Evolutionary conservation across 2,888 invertebrate species (phyloP), one percentile per base, ranked within the genome.

Genomic region (Drosophila melanosoma): DNA sequence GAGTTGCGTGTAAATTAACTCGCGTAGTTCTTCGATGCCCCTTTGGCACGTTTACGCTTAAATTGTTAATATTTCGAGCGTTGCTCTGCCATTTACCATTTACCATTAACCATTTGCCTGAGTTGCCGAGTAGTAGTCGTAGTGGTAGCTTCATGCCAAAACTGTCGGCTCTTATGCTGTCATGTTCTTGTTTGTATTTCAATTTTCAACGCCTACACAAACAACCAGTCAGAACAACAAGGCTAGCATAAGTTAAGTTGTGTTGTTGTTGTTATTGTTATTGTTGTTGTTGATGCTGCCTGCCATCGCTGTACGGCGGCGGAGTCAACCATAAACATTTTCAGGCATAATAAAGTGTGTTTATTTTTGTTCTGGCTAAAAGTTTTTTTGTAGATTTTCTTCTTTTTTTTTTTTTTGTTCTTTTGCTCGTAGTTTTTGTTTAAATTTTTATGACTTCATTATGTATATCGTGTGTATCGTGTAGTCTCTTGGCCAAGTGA

Each of bases 1-100:
- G 80, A 74, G 76, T 74, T 89, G 89, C 87, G 87, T 86, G 87
- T 69, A 86, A 86, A 89, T 86, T 89, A 89, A 85, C 89, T 85
- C 58, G 83, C 83, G 81, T 83, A 76, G 79, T 71, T 87, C 70
- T 68, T 73, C 73, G 77, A 62, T 54, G 80, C 77, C 68, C 60
- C 76, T 83, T 88, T 89, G 74, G 81, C 89, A 89, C 84, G 87
- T 81, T 85, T 87, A 67, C 76, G 75, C 73, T 83, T 89, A 89
- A 89, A 89, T 76, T 81, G 87, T 81, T 89, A 83, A 86, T 76
- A 89, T 85, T 85, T 83, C 56, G 69, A 64, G 71, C 63, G 67
- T 49, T 54, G 82, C 56, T 51, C 58, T 65, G 62, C 66, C 65
- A 58, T 68, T 68, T 64, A n/a, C 38, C 59, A 45, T 56, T 35